phyloP scores from a whole-genome alignment of 2,888 invertebrate species.

The Ectobius pallidus region DNA sequence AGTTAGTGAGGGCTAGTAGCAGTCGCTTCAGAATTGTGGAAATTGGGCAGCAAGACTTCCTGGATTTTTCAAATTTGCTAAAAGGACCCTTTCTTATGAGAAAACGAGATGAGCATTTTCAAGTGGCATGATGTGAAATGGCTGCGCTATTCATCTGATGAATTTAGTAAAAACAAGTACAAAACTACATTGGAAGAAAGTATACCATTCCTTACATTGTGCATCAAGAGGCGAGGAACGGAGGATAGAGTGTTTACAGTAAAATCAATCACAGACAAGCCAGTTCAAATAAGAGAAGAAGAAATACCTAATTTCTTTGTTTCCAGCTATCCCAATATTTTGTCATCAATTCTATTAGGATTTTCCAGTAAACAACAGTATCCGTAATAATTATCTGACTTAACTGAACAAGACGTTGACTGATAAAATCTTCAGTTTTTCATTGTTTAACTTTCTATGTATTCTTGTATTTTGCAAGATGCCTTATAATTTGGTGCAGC shows the following conservation, averaged over 20 bases:
- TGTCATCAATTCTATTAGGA: not conserved
- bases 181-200: not conserved
- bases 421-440: too few relatives aligned
- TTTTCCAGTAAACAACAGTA: not conserved
- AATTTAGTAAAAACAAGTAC: constrained; percentile 1
- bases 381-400: not conserved
- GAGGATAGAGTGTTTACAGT: not conserved
- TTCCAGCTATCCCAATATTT: not conserved
- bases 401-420: too few relatives aligned
- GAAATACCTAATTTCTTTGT: not conserved
- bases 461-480: too few relatives aligned
- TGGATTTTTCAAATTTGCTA: too few relatives aligned
- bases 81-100: constrained; percentile 12
- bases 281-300: constrained; percentile 2
- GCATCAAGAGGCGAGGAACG: too few relatives aligned
- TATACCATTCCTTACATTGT: too few relatives aligned
- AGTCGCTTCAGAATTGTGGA: not conserved
- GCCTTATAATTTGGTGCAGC: too few relatives aligned
- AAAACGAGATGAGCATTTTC: constrained; percentile 1
- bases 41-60: too few relatives aligned
- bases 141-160: too few relatives aligned
- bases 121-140: too few relatives aligned
- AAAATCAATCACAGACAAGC: too few relatives aligned
- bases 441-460: too few relatives aligned
- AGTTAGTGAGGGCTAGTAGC: constrained; percentile 31